Evolutionary conservation across 2,113 vertebrate species (phyloP), one percentile per base, ranked within the genome.

Genomic region (Etia nguti): DNA sequence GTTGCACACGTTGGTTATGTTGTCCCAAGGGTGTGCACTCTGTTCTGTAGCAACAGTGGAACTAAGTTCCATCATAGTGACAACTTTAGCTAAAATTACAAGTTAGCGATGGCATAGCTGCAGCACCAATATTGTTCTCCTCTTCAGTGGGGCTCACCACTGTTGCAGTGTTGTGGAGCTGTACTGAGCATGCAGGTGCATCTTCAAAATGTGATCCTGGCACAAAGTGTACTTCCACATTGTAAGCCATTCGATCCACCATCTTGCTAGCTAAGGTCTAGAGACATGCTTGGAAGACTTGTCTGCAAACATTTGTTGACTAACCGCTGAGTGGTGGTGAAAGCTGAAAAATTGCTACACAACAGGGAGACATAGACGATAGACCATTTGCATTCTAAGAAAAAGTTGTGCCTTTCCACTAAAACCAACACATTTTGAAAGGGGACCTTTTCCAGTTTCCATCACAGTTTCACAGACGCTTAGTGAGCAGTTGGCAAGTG

Each of bases 81-180:
- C 26, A 77, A 20, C 68, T 50, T 31, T 13, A 77, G 70, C 70
- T 50, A 50, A 50, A 68, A 50, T 77, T 50, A 77, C 26, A 18
- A 77, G 26, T 77, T 0, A 50, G 70, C 6, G 1, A 26, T 31
- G 18, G 10, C 16, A n/a, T 50, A 31, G 70, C 41, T 12, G 43
- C 22, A 75, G 70, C 16, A 75, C 43, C 0, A 1, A 29, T 43
- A 48, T 11, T 48, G 43, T 29, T 75, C 1, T 75, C 41, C 22
- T 29, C 41, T 29, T 75, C 68, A 75, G 20, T 18, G 41, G 22
- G 22, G 4, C 1, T 73, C 41, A 48, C 41, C 1, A 75, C 41
- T 48, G 43, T 6, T 48, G 68, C 1, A 0, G 24, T 48, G 68
- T 48, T 48, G 24, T 75, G 24, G 41, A 48, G 38, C n/a, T 43